Evolutionary conservation across 1,140 invertebrate species (phyloP).

Genomic region (Drosophila lacteicornis): DNA sequence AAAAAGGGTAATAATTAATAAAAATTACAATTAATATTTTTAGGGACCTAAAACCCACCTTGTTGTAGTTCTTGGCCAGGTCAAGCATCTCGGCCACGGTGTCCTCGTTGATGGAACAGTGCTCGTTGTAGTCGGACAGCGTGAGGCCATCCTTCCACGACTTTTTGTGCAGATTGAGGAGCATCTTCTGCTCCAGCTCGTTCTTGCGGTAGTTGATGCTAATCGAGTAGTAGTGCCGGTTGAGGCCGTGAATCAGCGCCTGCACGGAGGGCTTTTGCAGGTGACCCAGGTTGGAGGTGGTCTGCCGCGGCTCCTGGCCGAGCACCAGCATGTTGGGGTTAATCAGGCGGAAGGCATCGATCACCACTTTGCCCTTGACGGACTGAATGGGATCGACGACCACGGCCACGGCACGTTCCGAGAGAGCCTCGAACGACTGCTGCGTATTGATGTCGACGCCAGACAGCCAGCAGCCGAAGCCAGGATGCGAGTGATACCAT

Average conservation of each 20-base stretch:
- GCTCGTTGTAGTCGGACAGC: slow-evolving; percentile 97
- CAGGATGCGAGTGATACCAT: slow-evolving; percentile 99
- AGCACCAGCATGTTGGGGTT: slow-evolving; percentile 99
- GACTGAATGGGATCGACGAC: slow-evolving; percentile 99
- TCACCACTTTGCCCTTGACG: slow-evolving; percentile 98
- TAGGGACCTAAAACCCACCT: slow-evolving; percentile 86
- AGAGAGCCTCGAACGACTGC: slow-evolving; percentile 99
- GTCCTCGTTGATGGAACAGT: slow-evolving; percentile 95
- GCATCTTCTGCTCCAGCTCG: slow-evolving; percentile 99
- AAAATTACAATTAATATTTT: too few species aligned
- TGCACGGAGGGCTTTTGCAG: slow-evolving; percentile 99
- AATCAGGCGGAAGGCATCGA: slow-evolving; percentile 97
- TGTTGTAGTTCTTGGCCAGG: slow-evolving; percentile 99
- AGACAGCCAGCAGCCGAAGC: slow-evolving; percentile 99
- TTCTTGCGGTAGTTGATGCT: slow-evolving; percentile 99
- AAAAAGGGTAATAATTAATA: slow-evolving; percentile 15
- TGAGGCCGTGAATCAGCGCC: slow-evolving; percentile 99
- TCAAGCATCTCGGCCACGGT: slow-evolving; percentile 98
- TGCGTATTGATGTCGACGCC: slow-evolving; percentile 99
- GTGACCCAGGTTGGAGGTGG: slow-evolving; percentile 99
- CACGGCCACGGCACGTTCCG: slow-evolving; percentile 99
- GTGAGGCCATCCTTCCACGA: slow-evolving; percentile 99
- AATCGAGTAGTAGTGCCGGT: slow-evolving; percentile 99
- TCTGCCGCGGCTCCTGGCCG: slow-evolving; percentile 99
- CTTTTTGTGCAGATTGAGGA: slow-evolving; percentile 99